These are phyloP conservation scores for Zaprionus vittiger DNA, from an alignment of 1,140 invertebrate species.

Conservation along the genomic window DNA sequence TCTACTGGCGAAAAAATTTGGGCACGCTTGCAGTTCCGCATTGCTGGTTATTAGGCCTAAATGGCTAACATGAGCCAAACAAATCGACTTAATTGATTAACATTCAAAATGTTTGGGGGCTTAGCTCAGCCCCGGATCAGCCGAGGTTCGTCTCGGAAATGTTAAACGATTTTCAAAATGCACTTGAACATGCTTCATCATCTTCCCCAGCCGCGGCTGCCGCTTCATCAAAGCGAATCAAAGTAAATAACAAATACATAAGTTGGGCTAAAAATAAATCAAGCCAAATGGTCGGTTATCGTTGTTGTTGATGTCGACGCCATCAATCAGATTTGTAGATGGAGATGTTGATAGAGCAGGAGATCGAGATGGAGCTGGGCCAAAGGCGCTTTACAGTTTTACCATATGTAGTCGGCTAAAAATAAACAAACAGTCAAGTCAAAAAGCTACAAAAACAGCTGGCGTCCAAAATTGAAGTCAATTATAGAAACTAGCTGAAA, in stretches of 20 bases:
- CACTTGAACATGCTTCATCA: slow-evolving; percentile 75
- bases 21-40: slow-evolving; percentile 76
- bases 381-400: slow-evolving; percentile 79
- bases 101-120: slow-evolving; percentile 47
- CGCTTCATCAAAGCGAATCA: slow-evolving; percentile 63
- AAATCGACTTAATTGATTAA: slow-evolving; percentile 65
- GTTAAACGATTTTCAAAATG: slow-evolving; percentile 69
- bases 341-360: slow-evolving; percentile 16
- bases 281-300: slow-evolving; percentile 49
- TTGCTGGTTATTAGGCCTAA: slow-evolving; percentile 76
- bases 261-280: slow-evolving; percentile 74
- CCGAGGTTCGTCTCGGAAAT: slow-evolving; percentile 29
- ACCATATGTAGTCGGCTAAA: slow-evolving; percentile 63
- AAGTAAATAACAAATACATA: slow-evolving; percentile 62
- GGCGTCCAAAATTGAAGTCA: slow-evolving; percentile 32
- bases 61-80: slow-evolving; percentile 38
- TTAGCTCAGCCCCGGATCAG: background rate
- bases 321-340: slow-evolving; percentile 68
- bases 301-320: slow-evolving; percentile 60
- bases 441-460: slow-evolving; percentile 58
- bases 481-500: slow-evolving; percentile 22
- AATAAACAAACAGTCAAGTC: slow-evolving; percentile 75
- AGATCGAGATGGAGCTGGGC: slow-evolving; percentile 42
- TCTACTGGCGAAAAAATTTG: slow-evolving; percentile 70
- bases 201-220: slow-evolving; percentile 25